Evolutionary conservation across 2,113 vertebrate genomes (phyloP).

Genomic region (Phyllopteryx taeniolatus): DNA sequence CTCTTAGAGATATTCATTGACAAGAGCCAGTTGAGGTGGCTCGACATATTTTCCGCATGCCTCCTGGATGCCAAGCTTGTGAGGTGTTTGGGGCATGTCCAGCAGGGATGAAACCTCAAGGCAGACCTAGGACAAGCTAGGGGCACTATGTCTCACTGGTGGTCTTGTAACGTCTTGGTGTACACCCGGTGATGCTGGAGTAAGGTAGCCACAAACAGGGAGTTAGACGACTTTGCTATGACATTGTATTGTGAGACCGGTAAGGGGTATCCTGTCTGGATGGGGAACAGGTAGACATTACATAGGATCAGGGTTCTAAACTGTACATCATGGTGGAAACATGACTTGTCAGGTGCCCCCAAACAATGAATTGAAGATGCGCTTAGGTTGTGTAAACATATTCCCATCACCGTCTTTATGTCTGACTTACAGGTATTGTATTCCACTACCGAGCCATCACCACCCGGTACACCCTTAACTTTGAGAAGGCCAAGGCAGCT

Average conservation of each 20-base stretch:
- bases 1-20: too few relatives aligned
- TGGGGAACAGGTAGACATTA: background rate
- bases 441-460: conserved; percentile 96
- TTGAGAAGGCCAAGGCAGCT: conserved; percentile 86
- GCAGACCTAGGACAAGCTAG: background rate
- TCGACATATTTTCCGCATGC: too few relatives aligned
- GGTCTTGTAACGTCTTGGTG: background rate
- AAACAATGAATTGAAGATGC: too few relatives aligned
- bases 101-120: background rate
- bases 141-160: background rate
- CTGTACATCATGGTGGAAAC: background rate
- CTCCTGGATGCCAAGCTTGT: too few relatives aligned
- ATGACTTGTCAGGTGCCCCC: background rate
- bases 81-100: too few relatives aligned
- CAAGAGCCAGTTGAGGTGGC: too few relatives aligned
- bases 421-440: conserved; percentile 78
- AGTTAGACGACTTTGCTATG: background rate
- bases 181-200: background rate
- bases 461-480: conserved; percentile 89
- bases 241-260: background rate
- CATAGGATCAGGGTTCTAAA: background rate
- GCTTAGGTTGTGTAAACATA: background rate
- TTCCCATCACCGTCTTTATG: background rate
- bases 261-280: background rate
- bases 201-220: background rate